A percentile compares a stretch with the other conserved stretches of the same genome.
phyloP scores from a whole-genome alignment of 2,888 invertebrate genomes.

The Neoascia interrupta region DNA sequence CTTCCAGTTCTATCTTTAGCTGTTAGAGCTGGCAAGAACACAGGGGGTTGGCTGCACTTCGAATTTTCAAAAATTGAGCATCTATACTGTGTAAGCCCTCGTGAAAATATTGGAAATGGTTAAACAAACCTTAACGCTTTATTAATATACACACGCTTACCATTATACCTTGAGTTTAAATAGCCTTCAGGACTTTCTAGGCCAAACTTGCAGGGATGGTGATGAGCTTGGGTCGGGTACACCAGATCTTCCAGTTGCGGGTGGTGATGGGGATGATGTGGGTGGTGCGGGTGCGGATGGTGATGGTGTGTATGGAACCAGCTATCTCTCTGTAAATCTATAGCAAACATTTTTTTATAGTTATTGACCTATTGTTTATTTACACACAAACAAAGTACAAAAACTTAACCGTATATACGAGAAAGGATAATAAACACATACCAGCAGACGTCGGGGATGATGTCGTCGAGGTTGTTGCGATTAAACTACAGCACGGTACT shows the following conservation, averaged over 20 bases:
- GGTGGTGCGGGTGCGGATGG: slow-evolving; percentile 69
- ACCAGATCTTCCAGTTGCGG: slow-evolving; percentile 77
- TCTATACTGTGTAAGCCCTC: not conserved
- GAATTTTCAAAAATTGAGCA: not conserved
- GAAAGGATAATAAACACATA: slow-evolving; percentile 54
- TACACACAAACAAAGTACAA: too few species aligned
- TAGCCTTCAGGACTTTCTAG: slow-evolving; percentile 78
- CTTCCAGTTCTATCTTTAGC: not conserved
- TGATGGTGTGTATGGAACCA: slow-evolving; percentile 73
- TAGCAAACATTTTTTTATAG: too few species aligned
- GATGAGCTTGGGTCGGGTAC: slow-evolving; percentile 74
- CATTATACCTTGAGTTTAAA: slow-evolving; percentile 79
- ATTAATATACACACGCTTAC: slow-evolving; percentile 75
- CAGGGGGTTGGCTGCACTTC: slow-evolving; percentile 25
- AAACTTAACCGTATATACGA: too few species aligned
- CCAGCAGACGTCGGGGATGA: slow-evolving; percentile 63
- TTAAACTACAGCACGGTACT: slow-evolving; percentile 66
- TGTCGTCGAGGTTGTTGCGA: slow-evolving; percentile 70
- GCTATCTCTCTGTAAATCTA: slow-evolving; percentile 75
- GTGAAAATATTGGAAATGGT: slow-evolving; percentile 7
- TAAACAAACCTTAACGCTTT: slow-evolving; percentile 58
- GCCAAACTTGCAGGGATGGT: slow-evolving; percentile 75
- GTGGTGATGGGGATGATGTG: slow-evolving; percentile 74
- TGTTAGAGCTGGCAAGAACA: slow-evolving; percentile 1
- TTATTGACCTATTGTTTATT: slow-evolving; percentile 8